Base-by-base conservation (phyloP, 1,140 invertebrate species). In the Drosophila kohkoa region DNA sequence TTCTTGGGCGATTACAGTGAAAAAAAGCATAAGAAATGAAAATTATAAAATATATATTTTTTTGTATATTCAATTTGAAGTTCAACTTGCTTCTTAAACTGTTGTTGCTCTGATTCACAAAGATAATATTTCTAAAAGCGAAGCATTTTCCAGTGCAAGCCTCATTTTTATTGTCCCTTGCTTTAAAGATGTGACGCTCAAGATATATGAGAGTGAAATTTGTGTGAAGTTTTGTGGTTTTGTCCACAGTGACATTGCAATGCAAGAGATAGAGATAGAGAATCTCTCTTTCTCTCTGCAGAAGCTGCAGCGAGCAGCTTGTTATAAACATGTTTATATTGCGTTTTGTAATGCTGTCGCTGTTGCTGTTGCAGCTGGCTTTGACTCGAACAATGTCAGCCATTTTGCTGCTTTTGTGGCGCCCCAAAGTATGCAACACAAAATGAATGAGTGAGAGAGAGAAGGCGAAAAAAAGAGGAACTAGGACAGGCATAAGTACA, bases 331-430 rank as follows among this genome's bases (percentile, higher is more conserved):
- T 75, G 73, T 64, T 75, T 64, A 45, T 57, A 52, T 67, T 67
- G 28, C 71, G 55, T 20, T 62, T 60, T 65, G 78, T 46, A 57
- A 68, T 68, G 79, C 54, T 79, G 76, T 30, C 25, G 32, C 35
- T 57, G 45, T 46, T 46, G n/a, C 15, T 16, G n/a, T 1, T 30
- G 30, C 35, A n/a, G 48, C 63, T 62, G 64, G 63, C 69, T 85
- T 81, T 70, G 74, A 67, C 79, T 79, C 74, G 60, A 87, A 86
- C 79, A 85, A 85, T 85, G 81, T 85, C 81, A 86, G 77, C 82
- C 78, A 83, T 85, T 85, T 85, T 81, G 81, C 62, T 38, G 59
- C 82, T 62, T 81, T 85, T 85, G 81, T 85, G 77, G 64, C 51
- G 62, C 62, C 54, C 13, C 46, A 57, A 65, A 72, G 32, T 63